Percentiles rank a stretch among this genome's conserved stretches.
These are phyloP conservation scores for Addax nasomaculatus DNA, from an alignment of 2,113 vertebrate genomes.

Conservation along the genomic window DNA sequence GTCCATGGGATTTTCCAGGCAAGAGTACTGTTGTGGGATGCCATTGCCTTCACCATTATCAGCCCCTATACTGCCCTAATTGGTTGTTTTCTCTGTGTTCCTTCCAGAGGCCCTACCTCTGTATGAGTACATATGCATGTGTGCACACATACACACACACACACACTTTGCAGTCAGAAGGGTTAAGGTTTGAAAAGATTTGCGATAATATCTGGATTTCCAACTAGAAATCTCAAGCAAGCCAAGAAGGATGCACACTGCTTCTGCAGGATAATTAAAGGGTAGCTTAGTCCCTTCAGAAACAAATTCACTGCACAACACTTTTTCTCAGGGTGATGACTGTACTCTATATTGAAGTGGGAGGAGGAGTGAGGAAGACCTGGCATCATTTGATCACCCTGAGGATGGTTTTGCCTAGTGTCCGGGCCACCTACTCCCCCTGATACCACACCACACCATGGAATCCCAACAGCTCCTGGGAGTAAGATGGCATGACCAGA, in stretches of 20 bases:
- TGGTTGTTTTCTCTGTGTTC: slow-evolving; percentile 1
- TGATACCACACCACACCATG: neutral
- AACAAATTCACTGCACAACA: neutral
- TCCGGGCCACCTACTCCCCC: neutral
- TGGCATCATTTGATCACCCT: neutral
- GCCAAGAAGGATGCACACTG: neutral
- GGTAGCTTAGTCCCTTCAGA: neutral
- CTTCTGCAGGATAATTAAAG: neutral
- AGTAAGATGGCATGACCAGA: neutral
- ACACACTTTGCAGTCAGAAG: neutral
- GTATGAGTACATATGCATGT: neutral
- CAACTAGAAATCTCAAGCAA: neutral
- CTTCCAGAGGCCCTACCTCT: neutral
- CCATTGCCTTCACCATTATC: neutral
- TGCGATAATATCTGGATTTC: neutral
- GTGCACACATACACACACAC: neutral
- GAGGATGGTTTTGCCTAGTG: neutral
- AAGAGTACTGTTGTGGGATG: too few species aligned
- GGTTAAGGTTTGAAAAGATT: slow-evolving; percentile 17
- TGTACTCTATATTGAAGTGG: neutral
- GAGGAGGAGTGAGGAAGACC: neutral
- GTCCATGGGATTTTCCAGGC: too few species aligned
- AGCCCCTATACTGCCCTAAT: neutral
- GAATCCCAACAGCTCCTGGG: neutral
- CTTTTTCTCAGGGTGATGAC: neutral